Percentiles rank a stretch among this genome's conserved stretches.
Evolutionary conservation across 1,140 invertebrate species (phyloP).

Genomic region (Euura saliciscinereae): DNA sequence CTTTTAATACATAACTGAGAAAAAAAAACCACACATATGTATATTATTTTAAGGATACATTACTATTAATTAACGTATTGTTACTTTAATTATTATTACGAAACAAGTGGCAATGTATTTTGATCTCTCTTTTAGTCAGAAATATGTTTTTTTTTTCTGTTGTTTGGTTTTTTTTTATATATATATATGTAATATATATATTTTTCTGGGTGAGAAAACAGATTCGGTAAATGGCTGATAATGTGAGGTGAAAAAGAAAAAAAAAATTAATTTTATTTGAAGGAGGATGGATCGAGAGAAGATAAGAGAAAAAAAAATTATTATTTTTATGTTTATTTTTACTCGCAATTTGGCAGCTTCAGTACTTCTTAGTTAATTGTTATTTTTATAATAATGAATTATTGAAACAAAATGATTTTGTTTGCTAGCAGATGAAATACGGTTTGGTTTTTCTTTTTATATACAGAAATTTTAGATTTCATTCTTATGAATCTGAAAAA

Average conservation of each 20-base stretch:
- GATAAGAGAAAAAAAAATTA: constrained; percentile 27
- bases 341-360: constrained; percentile 55
- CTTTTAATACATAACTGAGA: constrained; percentile 38
- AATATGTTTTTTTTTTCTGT: constrained; percentile 52
- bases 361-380: constrained; percentile 51
- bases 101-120: constrained; percentile 77
- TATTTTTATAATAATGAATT: constrained; percentile 13
- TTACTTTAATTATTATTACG: constrained; percentile 60
- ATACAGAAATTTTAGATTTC: neutral
- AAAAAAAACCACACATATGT: constrained; percentile 32
- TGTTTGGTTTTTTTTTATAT: constrained; percentile 35
- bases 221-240: constrained; percentile 46
- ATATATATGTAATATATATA: constrained; percentile 12
- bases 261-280: constrained; percentile 45
- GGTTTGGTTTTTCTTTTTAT: neutral
- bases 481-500: neutral
- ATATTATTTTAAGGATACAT: constrained; percentile 48
- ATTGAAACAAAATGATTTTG: neutral
- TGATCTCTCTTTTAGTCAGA: constrained; percentile 74
- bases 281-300: constrained; percentile 46
- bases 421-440: neutral
- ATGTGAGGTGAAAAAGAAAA: constrained; percentile 24
- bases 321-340: constrained; percentile 26
- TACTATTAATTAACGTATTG: constrained; percentile 59
- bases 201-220: constrained; percentile 49